phyloP scores from a whole-genome alignment of 2,113 vertebrate genomes.

The Blennius ocellaris region DNA sequence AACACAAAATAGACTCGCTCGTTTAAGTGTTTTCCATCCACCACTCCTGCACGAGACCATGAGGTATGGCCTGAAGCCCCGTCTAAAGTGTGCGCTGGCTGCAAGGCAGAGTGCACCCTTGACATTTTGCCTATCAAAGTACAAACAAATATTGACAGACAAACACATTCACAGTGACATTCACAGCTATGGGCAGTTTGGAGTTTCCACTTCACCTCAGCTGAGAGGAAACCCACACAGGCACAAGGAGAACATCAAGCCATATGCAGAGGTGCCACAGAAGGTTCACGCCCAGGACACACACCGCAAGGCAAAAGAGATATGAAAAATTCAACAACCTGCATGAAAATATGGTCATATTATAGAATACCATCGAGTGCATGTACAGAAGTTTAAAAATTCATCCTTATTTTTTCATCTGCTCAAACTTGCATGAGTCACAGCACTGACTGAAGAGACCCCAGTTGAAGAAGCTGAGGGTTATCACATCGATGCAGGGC shows the following conservation, averaged over 20 bases:
- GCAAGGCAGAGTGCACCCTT: slow-evolving; percentile 30
- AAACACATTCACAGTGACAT: slow-evolving; percentile 51
- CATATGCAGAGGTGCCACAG: slow-evolving; percentile 15
- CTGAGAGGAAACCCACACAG: slow-evolving; percentile 22
- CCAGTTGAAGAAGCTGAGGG: neutral
- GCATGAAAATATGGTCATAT: neutral
- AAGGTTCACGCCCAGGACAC: slow-evolving; percentile 7
- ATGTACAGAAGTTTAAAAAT: neutral
- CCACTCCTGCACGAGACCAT: too few species aligned
- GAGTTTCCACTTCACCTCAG: slow-evolving; percentile 38
- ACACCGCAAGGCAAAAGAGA: neutral
- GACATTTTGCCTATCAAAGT: slow-evolving; percentile 54
- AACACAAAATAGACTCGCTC: too few species aligned
- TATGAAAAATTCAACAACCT: neutral
- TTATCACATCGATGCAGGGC: neutral
- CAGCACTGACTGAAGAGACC: neutral
- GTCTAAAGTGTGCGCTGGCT: neutral
- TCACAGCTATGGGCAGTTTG: slow-evolving; percentile 42
- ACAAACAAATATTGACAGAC: slow-evolving; percentile 47
- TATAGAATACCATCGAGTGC: neutral
- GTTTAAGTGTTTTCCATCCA: too few species aligned
- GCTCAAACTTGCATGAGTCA: neutral
- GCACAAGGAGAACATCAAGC: neutral
- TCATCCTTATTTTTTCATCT: neutral
- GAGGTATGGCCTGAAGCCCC: too few species aligned